A percentile compares a stretch with the other conserved stretches of the same genome.
Evolutionary conservation across 2,113 vertebrate genomes (phyloP).

Genomic region (Vireo altiloquus): DNA sequence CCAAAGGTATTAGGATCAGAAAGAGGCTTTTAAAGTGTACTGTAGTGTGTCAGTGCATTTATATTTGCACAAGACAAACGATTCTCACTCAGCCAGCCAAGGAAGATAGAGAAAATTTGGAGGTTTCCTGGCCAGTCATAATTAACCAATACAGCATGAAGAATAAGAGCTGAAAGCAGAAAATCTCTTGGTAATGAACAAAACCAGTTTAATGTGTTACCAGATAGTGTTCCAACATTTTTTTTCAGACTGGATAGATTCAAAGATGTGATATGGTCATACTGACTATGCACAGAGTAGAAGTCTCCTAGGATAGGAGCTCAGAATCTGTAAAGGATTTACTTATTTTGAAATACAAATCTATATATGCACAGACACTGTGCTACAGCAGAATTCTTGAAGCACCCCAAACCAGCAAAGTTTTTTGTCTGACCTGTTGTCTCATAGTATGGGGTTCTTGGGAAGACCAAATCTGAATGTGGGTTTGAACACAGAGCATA

Average conservation of each 20-base stretch:
- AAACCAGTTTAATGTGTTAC: neutral
- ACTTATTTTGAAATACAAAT: neutral
- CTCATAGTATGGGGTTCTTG: neutral
- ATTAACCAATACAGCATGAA: neutral
- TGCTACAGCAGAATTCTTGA: neutral
- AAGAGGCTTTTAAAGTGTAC: conserved; percentile 11
- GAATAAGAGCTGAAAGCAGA: neutral
- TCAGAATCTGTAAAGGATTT: neutral
- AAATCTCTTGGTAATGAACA: neutral
- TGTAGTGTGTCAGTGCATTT: neutral
- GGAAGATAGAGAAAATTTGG: neutral
- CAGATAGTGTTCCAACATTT: neutral
- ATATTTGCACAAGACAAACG: neutral
- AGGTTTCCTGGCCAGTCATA: neutral
- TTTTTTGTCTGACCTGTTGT: neutral
- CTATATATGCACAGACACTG: neutral
- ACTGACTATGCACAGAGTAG: neutral
- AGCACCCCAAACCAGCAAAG: neutral
- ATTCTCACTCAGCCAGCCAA: neutral
- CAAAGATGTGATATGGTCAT: neutral
- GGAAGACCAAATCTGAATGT: neutral
- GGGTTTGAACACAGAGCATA: neutral
- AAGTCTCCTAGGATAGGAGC: neutral
- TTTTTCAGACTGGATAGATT: neutral
- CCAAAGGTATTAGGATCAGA: conserved; percentile 13